phyloP scores from a whole-genome alignment of 2,888 invertebrate species.

The Spialia ferax region DNA sequence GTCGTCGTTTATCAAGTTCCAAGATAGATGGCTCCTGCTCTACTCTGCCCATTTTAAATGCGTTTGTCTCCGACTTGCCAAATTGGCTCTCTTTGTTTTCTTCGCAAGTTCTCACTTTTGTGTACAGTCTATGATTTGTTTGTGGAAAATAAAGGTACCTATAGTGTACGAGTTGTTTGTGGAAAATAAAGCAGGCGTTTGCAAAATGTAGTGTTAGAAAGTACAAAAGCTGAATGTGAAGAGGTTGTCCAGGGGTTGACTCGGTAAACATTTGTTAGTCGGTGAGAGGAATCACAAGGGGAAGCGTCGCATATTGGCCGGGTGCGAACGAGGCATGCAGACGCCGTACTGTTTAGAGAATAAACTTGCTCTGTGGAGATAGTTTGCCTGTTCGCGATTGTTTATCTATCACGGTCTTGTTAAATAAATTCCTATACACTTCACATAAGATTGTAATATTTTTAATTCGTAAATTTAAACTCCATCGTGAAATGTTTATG shows the following conservation, averaged over 20 bases:
- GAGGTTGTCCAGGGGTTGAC: constrained; percentile 63
- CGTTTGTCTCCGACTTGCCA: constrained; percentile 85
- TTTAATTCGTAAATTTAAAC: neutral
- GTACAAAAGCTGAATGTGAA: constrained; percentile 39
- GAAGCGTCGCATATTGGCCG: constrained; percentile 10
- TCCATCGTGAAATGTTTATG: too few relatives aligned
- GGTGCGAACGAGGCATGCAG: constrained; percentile 46
- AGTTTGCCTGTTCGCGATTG: constrained; percentile 60
- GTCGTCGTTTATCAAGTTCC: constrained; percentile 85
- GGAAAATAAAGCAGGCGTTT: constrained; percentile 11
- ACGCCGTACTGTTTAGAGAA: constrained; percentile 67
- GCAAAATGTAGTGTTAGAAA: constrained; percentile 18
- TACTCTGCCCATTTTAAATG: constrained; percentile 86
- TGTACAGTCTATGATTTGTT: neutral
- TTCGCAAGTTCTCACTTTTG: constrained; percentile 70
- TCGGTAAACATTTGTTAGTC: constrained; percentile 76
- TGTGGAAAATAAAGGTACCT: constrained; percentile 7
- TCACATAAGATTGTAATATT: neutral
- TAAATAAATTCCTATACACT: constrained; percentile 33
- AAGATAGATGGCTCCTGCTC: constrained; percentile 84
- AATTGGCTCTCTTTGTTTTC: constrained; percentile 83
- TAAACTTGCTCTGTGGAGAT: constrained; percentile 70
- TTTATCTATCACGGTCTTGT: constrained; percentile 69
- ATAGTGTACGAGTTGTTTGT: neutral
- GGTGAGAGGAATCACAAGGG: constrained; percentile 54